Evolutionary conservation across 2,113 vertebrate species (phyloP), one percentile per base, ranked within the genome.

Genomic region (Chrysemys picta): DNA sequence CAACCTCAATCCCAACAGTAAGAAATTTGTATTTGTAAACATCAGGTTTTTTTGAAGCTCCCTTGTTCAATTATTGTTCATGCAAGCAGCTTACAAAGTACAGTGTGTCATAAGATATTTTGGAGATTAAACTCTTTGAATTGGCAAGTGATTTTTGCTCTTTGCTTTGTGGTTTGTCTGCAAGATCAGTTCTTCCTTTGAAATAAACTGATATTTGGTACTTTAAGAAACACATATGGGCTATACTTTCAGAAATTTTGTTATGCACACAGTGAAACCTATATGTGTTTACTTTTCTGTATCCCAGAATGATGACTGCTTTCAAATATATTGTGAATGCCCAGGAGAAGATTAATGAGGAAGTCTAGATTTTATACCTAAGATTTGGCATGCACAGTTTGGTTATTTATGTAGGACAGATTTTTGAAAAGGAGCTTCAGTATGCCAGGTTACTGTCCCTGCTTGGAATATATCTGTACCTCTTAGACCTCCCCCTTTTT

Each of bases 1-100:
- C 99, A 93, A 99, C 98, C 93, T 96, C 99, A 52, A 99, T 99
- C 97, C 99, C 99, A 83, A 98, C 98, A 98, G 99, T 99, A 98
- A 98, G 98, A 96, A 89, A 95, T 88, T 94, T 94, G 53, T 94
- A 56, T 54, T 97, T 96, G 94, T 19, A 50, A 52, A 65, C 27
- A 45, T 69, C 53, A 54, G 27, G 27, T 27, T 52, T 38, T n/a
- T 38, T 72, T 38, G 1, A 38, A 38, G 8, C 8, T 10, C n/a
- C n/a, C 35, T 72, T 72, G 19, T 72, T 72, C 65, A 72, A 22
- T 21, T 72, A 38, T 38, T 38, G 65, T 38, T 81, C 45, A 50
- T 13, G 9, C 54, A 65, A 62, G 42, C 35, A 81, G 16, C 47
- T 21, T 80, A 29, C 35, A 21, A 22, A 72, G n/a, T 72, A 38